Percentiles rank a stretch among this genome's conserved stretches.
Conservation (phyloP, 2,113 vertebrate genomes). For the Hemiprocne comata region DNA sequence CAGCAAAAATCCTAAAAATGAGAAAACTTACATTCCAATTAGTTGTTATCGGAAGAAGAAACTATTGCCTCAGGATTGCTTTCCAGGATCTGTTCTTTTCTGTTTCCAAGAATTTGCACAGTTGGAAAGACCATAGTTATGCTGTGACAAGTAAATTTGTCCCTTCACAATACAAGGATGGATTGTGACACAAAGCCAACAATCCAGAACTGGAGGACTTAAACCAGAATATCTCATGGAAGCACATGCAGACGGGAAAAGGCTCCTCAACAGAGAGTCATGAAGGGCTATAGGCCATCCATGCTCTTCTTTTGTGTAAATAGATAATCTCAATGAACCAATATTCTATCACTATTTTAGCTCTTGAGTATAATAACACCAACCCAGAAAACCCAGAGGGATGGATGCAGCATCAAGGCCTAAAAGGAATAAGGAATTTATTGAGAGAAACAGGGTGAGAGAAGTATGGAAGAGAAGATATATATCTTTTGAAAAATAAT, state of each 20-base stretch:
- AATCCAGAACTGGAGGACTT: background rate
- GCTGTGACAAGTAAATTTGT: background rate
- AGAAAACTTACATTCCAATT: background rate
- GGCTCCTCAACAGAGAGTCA: background rate
- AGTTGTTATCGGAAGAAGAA: background rate
- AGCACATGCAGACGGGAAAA: background rate
- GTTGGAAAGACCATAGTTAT: background rate
- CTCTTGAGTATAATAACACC: background rate
- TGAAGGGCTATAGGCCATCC: background rate
- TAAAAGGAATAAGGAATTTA: background rate
- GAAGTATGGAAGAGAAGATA: background rate
- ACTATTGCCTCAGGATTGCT: background rate
- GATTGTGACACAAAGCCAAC: background rate
- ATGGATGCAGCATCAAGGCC: background rate
- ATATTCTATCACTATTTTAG: background rate
- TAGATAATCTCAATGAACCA: background rate
- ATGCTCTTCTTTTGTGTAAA: background rate
- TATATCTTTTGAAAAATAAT: background rate
- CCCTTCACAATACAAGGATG: background rate
- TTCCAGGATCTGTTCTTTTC: background rate
- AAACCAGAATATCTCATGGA: background rate
- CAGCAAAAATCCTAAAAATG: background rate
- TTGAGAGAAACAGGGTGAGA: background rate
- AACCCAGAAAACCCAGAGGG: background rate
- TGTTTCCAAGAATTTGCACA: background rate